Conservation (phyloP, 2,797 vertebrate genomes). For the Nyctibius grandis region DNA sequence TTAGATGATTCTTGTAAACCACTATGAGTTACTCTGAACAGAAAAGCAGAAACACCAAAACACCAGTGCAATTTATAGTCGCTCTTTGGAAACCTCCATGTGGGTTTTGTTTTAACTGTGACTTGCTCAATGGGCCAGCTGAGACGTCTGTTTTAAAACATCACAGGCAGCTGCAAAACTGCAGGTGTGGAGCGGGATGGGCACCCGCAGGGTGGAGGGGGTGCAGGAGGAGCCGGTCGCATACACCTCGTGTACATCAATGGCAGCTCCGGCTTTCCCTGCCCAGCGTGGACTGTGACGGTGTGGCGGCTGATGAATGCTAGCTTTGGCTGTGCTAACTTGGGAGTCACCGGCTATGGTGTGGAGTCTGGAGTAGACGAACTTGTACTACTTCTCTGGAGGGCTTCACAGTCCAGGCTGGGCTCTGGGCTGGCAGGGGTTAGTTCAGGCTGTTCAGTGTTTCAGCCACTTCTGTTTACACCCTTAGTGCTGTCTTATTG, state of each 20-base stretch:
- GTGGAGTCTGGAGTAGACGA: rapidly evolving
- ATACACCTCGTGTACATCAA: background rate
- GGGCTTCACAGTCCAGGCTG: background rate
- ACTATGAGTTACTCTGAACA: conserved; percentile 22
- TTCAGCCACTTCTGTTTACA: background rate
- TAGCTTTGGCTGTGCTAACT: background rate
- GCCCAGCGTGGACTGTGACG: rapidly evolving
- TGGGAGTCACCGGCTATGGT: background rate
- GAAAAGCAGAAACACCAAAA: conserved; percentile 29
- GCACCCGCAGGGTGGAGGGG: background rate
- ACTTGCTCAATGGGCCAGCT: background rate
- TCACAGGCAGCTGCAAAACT: background rate
- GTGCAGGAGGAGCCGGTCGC: background rate
- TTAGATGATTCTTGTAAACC: conserved; percentile 27
- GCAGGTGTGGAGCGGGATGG: background rate
- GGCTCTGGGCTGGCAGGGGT: background rate
- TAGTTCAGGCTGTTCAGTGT: rapidly evolving
- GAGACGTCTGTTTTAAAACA: conserved; percentile 34
- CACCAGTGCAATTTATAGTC: conserved; percentile 28
- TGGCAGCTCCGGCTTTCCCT: background rate
- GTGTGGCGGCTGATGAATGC: background rate
- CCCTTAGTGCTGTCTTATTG: background rate
- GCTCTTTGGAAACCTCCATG: background rate
- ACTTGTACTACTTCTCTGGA: background rate
- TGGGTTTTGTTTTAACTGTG: conserved; percentile 4